phyloP scores from a whole-genome alignment of 2,113 vertebrate species.

The Lethenteron reissneri region DNA sequence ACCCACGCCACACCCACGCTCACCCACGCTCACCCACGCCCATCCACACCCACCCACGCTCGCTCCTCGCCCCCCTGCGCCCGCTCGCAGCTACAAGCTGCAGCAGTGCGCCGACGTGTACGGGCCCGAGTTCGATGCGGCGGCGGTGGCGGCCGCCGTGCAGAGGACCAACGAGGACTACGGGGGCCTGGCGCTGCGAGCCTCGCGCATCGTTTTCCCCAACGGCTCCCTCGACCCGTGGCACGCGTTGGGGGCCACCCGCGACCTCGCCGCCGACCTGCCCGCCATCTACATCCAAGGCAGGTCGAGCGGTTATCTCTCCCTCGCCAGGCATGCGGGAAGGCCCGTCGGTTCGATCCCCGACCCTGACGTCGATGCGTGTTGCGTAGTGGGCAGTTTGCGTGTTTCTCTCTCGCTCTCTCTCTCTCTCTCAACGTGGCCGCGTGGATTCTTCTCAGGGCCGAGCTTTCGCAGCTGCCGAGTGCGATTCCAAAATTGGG shows the following conservation, averaged over 20 bases:
- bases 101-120: constrained; percentile 20
- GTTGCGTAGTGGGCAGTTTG: not conserved
- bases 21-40: too few species aligned
- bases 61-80: not conserved
- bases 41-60: too few species aligned
- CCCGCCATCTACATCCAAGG: constrained; percentile 26
- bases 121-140: constrained; percentile 13
- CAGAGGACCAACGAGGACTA: constrained; percentile 24
- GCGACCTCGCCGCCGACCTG: constrained; percentile 17
- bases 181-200: constrained; percentile 18
- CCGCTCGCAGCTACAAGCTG: constrained; percentile 17
- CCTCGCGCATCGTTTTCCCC: constrained; percentile 24
- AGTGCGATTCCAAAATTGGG: too few species aligned
- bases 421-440: too few species aligned
- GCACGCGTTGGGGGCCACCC: constrained; percentile 24
- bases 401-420: not conserved
- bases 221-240: constrained; percentile 27
- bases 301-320: constrained; percentile 9
- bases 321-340: not conserved
- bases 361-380: not conserved
- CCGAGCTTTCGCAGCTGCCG: too few species aligned
- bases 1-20: too few species aligned
- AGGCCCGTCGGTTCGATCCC: not conserved
- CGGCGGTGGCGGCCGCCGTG: constrained; percentile 16
- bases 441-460: too few species aligned